Evolutionary conservation across 2,797 vertebrate genomes (phyloP).

Genomic region (Eulemur mongoz): DNA sequence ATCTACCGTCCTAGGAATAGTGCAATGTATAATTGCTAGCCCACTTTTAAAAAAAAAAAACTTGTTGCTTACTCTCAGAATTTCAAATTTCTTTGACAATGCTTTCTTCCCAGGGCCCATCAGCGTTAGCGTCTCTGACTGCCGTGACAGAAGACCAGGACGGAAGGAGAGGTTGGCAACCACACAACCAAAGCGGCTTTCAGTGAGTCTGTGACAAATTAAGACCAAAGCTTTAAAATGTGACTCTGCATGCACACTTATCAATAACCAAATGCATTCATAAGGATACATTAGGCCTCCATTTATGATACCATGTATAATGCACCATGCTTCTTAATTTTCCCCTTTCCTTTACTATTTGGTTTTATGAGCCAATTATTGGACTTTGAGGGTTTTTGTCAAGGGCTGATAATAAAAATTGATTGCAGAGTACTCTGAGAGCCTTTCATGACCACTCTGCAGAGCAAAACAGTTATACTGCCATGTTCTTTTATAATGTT

Average conservation of each 20-base stretch:
- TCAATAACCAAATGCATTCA: not conserved
- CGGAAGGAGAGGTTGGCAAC: not conserved
- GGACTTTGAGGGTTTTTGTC: constrained; percentile 28
- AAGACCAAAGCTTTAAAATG: not conserved
- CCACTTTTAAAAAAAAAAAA: not conserved
- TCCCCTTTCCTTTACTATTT: constrained; percentile 48
- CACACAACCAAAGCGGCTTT: not conserved
- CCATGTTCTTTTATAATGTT: not conserved
- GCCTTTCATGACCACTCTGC: not conserved
- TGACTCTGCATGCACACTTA: not conserved
- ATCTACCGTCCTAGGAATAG: not conserved
- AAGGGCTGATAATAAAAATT: constrained; percentile 60
- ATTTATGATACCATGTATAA: not conserved
- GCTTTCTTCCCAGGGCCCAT: not conserved
- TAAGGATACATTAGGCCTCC: not conserved
- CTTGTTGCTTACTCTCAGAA: not conserved
- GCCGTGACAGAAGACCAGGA: not conserved
- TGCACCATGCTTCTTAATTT: not conserved
- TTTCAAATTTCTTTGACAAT: not conserved
- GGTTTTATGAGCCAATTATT: constrained; percentile 28
- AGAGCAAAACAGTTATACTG: not conserved
- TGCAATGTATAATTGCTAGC: not conserved
- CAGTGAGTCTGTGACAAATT: not conserved
- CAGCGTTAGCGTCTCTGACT: not conserved
- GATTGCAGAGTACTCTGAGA: constrained; percentile 52